Base-by-base conservation (phyloP, 1,140 invertebrate genomes). In the Lordiphosa clarofinis region DNA sequence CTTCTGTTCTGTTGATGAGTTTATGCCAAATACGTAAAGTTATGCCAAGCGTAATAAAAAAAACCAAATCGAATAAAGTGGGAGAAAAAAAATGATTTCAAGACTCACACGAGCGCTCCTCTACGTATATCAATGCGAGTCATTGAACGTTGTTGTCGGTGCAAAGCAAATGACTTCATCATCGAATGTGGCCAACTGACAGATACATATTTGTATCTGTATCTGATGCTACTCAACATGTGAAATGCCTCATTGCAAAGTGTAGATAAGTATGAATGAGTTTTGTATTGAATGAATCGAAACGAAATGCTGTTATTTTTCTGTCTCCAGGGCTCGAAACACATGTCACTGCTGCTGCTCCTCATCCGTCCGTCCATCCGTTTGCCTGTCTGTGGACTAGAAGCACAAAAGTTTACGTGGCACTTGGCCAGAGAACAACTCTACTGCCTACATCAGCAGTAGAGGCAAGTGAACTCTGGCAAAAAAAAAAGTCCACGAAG, bases 131-230 rank as follows among this genome's bases (percentile, higher is more conserved):
- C 42, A 43, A 36, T 69, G 33, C 72, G 60, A 75, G 73, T 75
- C 72, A 71, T 75, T 75, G 73, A 75, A 75, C 73, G 72, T 46
- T 46, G 24, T 33, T 46, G 11, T 31, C 24, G 24, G 8, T 9
- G 24, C 73, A 44, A 53, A 57, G 61, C 61, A 75, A 75, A 75
- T 75, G 73, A 75, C 73, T 75, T 75, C 72, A 75, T 75, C 72
- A 71, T 75, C 49, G 57, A 15, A 66, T 54, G 49, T 57, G 65
- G 44, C 54, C 35, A 52, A 56, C 65, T 56, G 53, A 61, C 53
- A 71, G 52, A 56, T 70, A 69, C 52, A 56, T 56, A 43, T 64
- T 39, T 56, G 39, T 62, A 47, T 36, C 37, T 42, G 40, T 44
- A 31, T 39, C 33, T 46, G 48, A 13, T 44, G 47, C 53, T 49